Evolutionary conservation across 2,888 invertebrate genomes (phyloP).

Genomic region (Neocrepidodera transversa): DNA sequence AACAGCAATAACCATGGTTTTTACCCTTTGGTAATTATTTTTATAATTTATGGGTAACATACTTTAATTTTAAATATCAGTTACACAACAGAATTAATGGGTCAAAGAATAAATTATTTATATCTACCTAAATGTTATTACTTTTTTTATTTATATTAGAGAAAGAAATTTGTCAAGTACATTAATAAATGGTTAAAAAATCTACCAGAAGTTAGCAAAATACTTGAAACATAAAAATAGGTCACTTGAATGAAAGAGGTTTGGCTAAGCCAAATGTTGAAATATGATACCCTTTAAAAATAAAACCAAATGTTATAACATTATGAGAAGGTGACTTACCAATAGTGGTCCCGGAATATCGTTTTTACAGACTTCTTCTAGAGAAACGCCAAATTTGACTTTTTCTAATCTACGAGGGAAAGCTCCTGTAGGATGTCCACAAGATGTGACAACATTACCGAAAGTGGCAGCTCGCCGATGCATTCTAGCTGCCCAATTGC

Average conservation of each 20-base stretch:
- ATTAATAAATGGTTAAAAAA: background rate
- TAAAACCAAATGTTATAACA: background rate
- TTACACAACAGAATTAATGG: constrained; percentile 22
- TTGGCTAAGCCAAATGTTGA: constrained; percentile 15
- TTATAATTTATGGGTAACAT: no score
- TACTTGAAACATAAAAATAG: constrained; percentile 14
- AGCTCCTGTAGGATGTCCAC: constrained; percentile 84
- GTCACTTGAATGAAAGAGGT: constrained; percentile 7
- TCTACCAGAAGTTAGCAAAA: background rate
- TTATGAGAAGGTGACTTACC: constrained; percentile 65
- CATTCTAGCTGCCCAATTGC: constrained; percentile 92
- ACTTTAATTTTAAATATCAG: constrained; percentile 4
- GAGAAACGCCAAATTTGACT: constrained; percentile 92
- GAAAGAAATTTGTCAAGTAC: no score
- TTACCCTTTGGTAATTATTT: no score
- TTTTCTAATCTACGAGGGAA: constrained; percentile 87
- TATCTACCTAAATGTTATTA: background rate
- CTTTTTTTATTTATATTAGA: background rate
- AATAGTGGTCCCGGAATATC: constrained; percentile 92
- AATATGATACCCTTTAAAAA: background rate
- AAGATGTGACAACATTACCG: constrained; percentile 89
- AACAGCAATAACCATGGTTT: no score
- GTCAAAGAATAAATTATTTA: constrained; percentile 5
- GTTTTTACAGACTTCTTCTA: constrained; percentile 93
- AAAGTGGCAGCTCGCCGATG: constrained; percentile 90